Evolutionary conservation across 2,888 invertebrate species (phyloP).

Genomic region (Yponomeuta sedellus): DNA sequence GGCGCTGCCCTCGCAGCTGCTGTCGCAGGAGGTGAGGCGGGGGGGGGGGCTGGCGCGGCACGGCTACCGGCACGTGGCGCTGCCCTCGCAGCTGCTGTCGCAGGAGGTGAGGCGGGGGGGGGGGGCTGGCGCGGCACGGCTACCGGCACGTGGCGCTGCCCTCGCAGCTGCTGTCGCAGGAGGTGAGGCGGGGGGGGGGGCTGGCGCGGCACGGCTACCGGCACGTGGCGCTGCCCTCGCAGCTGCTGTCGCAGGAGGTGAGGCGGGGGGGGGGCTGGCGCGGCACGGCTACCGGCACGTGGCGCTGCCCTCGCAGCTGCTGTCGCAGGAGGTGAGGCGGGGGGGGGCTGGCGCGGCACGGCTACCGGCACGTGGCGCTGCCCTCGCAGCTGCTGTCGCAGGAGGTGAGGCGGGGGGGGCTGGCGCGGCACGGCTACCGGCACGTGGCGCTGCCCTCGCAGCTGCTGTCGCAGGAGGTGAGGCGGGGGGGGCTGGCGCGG

Average conservation of each 20-base stretch:
- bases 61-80: conserved; percentile 45
- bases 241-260: conserved; percentile 57
- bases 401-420: conserved; percentile 66
- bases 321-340: conserved; percentile 46
- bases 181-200: conserved; percentile 64
- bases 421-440: conserved; percentile 70
- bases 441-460: too few relatives aligned
- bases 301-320: too few relatives aligned
- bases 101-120: conserved; percentile 56
- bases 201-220: conserved; percentile 75
- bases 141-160: conserved; percentile 40
- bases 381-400: conserved; percentile 3
- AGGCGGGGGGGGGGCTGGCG: conserved; percentile 63
- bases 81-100: too few relatives aligned
- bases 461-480: conserved; percentile 36
- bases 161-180: conserved; percentile 21
- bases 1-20: conserved; percentile 76
- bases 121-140: too few relatives aligned
- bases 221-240: too few relatives aligned
- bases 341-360: too few relatives aligned
- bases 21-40: conserved; percentile 47
- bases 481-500: conserved; percentile 61
- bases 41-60: too few relatives aligned
- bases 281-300: conserved; percentile 54
- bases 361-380: conserved; percentile 42